Percentiles rank a stretch among this genome's conserved stretches.
Evolutionary conservation across 1,140 invertebrate species (phyloP).

Genomic region (Drosophila erecta): DNA sequence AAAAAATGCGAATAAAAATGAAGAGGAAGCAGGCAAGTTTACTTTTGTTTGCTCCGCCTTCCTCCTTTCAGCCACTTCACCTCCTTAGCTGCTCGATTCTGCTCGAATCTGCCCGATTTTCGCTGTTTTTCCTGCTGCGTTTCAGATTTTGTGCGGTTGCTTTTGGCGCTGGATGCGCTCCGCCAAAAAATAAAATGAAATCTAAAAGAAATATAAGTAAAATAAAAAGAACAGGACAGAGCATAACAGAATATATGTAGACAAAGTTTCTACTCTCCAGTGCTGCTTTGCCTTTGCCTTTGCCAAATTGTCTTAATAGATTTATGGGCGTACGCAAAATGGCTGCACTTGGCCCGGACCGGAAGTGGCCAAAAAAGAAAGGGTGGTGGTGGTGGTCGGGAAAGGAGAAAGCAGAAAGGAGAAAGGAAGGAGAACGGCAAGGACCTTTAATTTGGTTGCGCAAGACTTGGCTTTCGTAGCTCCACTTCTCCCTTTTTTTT

Average conservation of each 20-base stretch:
- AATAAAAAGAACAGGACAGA: background rate
- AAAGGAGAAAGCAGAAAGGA: no score
- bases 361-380: conserved; percentile 37
- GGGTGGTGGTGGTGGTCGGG: no score
- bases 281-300: conserved; percentile 33
- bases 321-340: conserved; percentile 79
- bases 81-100: conserved; percentile 8
- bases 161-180: conserved; percentile 28
- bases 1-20: conserved; percentile 62
- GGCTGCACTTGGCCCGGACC: conserved; percentile 70
- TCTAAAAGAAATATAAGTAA: background rate
- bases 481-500: background rate
- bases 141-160: conserved; percentile 54
- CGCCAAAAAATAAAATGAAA: conserved; percentile 32
- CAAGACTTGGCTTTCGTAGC: conserved; percentile 31
- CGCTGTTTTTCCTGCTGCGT: conserved; percentile 48
- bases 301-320: conserved; percentile 82
- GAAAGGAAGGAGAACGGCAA: background rate
- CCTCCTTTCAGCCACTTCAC: conserved; percentile 8
- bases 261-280: conserved; percentile 36
- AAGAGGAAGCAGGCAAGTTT: conserved; percentile 50
- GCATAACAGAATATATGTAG: conserved; percentile 26
- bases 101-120: background rate
- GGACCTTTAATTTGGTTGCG: conserved; percentile 77
- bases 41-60: conserved; percentile 64